Evolutionary conservation across 2,888 invertebrate species (phyloP).

Genomic region (Timema cristinae): DNA sequence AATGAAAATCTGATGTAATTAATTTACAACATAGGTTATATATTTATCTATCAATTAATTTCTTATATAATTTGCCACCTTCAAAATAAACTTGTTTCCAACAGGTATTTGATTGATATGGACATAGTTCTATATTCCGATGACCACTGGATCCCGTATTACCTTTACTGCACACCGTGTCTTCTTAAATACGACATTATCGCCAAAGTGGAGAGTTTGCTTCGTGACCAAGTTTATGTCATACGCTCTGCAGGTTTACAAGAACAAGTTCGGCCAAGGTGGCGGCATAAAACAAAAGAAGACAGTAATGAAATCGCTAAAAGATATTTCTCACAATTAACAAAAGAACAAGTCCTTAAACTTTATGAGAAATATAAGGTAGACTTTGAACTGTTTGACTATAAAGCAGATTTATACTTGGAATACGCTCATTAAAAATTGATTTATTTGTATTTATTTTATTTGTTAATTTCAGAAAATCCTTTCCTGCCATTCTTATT

Average conservation of each 20-base stretch:
- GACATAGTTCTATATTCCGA: constrained; percentile 48
- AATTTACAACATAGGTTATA: no score
- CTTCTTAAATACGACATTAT: constrained; percentile 52
- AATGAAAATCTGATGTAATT: no score
- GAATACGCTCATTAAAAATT: constrained; percentile 35
- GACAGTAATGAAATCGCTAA: constrained; percentile 40
- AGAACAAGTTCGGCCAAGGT: constrained; percentile 39
- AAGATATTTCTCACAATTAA: constrained; percentile 47
- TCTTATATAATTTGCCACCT: no score
- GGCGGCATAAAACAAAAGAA: constrained; percentile 42
- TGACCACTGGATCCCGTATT: constrained; percentile 57
- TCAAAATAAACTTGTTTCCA: constrained; percentile 1
- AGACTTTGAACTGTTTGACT: constrained; percentile 53
- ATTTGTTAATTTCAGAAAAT: no score
- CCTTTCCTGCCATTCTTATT: no score
- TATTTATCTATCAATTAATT: no score
- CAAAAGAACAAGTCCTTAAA: constrained; percentile 39
- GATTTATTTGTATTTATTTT: no score
- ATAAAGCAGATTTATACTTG: constrained; percentile 43
- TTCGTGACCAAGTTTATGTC: constrained; percentile 50
- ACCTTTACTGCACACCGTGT: constrained; percentile 55
- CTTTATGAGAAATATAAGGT: constrained; percentile 48
- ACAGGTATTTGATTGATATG: constrained; percentile 44
- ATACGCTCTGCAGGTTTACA: constrained; percentile 42
- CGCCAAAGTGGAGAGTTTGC: constrained; percentile 54